Base-by-base conservation (phyloP, 2,888 invertebrate genomes). In the Osmoderma eremita region DNA sequence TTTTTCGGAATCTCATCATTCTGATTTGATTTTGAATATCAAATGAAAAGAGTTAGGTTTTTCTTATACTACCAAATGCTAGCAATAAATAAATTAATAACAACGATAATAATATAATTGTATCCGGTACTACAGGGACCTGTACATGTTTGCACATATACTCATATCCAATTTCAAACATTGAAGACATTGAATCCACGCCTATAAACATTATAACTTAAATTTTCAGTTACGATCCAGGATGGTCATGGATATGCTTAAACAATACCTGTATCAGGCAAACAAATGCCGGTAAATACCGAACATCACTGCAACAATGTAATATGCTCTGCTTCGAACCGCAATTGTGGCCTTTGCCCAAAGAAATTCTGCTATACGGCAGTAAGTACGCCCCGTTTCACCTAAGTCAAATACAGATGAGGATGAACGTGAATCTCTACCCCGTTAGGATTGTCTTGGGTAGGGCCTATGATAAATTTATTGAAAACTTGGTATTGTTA, bases 291-390 rank as follows among this genome's bases (percentile, higher is more conserved):
- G 81, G 79, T 1, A 71, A 68, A 48, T 72, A 83, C 17, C 75
- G 82, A 4, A 81, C 83, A 73, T 88, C 89, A 5, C 83, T 91
- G 71, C 86, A 87, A 53, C 89, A 90, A 8, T 93, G 92, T 80
- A 88, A 88, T 72, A 91, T 91, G 86, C 84, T 90, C 8, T 93
- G 92, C 79, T 88, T 88, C 13, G 83, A 85, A 67, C 85, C 85
- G 12, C 88, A 90, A 69, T 83, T 91, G 41, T 92, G 92, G 92
- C 92, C 92, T 18, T 88, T 88, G 79, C 92, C 92, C 45, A 90
- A 89, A 6, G 87, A 87, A 0, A 85, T 86, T 67, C 84, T 87
- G 22, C 81, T 85, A 69, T 84, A 89, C 3, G 88, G 88, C 67
- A 86, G 86, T 3, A 86, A 86, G 62, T 87, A 88, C 45, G 83